Conservation (phyloP, 2,888 invertebrate genomes). For the Polylopha cassiicola region DNA sequence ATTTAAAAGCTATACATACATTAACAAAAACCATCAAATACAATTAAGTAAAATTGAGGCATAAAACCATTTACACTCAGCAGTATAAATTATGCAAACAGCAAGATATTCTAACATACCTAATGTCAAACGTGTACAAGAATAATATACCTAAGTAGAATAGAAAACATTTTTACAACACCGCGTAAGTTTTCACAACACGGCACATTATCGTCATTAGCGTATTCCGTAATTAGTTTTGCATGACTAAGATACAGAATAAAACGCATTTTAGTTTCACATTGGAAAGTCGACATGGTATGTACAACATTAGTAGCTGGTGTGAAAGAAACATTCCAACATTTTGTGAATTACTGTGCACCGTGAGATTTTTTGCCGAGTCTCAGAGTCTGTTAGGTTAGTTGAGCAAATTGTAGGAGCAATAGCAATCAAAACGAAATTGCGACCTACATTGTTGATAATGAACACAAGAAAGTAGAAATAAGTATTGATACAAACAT, state of each 20-base stretch:
- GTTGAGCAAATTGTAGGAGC: too few relatives aligned
- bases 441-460: too few relatives aligned
- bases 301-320: constrained; percentile 10
- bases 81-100: too few relatives aligned
- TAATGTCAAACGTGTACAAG: constrained; percentile 1
- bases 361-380: constrained; percentile 17
- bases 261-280: constrained; percentile 50
- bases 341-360: constrained; percentile 23
- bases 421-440: too few relatives aligned
- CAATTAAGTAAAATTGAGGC: too few relatives aligned
- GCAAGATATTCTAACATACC: too few relatives aligned
- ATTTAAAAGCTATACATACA: too few relatives aligned
- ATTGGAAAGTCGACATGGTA: constrained; percentile 51
- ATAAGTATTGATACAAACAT: too few relatives aligned
- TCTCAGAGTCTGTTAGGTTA: too few relatives aligned
- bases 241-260: constrained; percentile 55
- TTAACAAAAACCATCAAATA: too few relatives aligned
- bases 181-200: constrained; percentile 31
- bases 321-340: constrained; percentile 8
- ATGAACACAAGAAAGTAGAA: too few relatives aligned
- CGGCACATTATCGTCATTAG: constrained; percentile 26
- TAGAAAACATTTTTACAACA: constrained; percentile 19
- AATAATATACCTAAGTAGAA: constrained; percentile 5
- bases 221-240: constrained; percentile 55
- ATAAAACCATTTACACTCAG: too few relatives aligned